Evolutionary conservation across 2,113 vertebrate species (phyloP).

Genomic region (Melanerpes formicivorus): DNA sequence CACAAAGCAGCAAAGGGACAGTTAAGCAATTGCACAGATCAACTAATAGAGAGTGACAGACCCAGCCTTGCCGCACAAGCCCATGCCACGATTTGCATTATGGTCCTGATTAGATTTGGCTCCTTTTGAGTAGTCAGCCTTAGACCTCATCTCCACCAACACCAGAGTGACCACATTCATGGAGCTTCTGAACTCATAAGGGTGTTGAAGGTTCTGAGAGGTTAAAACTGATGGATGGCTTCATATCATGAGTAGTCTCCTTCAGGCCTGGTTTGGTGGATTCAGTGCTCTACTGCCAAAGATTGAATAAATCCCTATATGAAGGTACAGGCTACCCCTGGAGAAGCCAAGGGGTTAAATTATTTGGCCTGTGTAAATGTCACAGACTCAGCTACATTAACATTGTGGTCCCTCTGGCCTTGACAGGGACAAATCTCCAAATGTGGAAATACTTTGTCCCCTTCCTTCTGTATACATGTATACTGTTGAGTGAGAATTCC

Average conservation of each 20-base stretch:
- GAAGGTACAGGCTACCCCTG: too few species aligned
- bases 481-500: neutral
- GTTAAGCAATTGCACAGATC: neutral
- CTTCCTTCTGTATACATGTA: neutral
- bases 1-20: conserved; percentile 11
- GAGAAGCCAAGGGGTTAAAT: neutral
- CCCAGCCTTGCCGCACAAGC: neutral
- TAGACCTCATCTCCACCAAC: neutral
- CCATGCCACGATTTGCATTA: neutral
- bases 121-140: neutral
- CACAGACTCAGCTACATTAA: neutral
- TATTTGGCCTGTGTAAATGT: neutral
- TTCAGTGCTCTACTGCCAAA: neutral
- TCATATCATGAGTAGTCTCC: fast-evolving
- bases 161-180: fast-evolving
- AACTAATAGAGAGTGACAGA: conserved; percentile 7
- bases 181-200: neutral
- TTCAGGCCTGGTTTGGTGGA: neutral
- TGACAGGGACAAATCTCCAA: fast-evolving
- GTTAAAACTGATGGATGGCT: fast-evolving
- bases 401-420: neutral
- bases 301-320: neutral
- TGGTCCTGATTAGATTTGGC: neutral
- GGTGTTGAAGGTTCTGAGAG: neutral
- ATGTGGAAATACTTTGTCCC: neutral